Base-by-base conservation (phyloP, 2,113 vertebrate species). In the Ptilorrhoa leucosticta region DNA sequence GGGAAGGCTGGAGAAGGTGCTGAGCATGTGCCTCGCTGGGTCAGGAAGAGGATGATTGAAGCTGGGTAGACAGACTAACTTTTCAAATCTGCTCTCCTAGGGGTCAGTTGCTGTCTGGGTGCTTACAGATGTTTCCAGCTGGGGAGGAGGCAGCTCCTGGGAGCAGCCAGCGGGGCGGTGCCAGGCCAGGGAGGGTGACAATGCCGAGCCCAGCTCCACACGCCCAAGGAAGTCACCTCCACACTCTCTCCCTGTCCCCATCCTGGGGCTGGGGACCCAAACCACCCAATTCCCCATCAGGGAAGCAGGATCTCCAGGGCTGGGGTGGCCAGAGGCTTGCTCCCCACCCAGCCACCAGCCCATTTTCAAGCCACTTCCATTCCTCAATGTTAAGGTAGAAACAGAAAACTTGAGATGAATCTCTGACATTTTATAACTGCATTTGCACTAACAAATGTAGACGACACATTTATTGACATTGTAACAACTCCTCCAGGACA, bases 401-500 rank as follows among this genome's bases (percentile, higher is more conserved):
- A 90, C 40, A 71, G 78, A 94, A 85, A 65, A 47, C 51, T 90
- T 56, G 35, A 91, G 71, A 68, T 72, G 57, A 81, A 83, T 83
- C 82, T 90, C 70, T 93, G 94, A 42, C 83, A 80, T 91, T 94
- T 95, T 92, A 71, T 65, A 96, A 94, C 89, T 66, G 94, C 94
- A 70, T 95, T 94, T 93, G 50, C 70, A 65, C 96, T 95, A 93
- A 95, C 90, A 95, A 96, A 96, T 95, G 86, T 87, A 91, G 92
- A 92, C 1, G 13, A 83, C 54, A 53, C 91, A 83, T 96, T 96
- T 96, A 96, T 97, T 97, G 96, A 94, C 94, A 80, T 83, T 76
- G 84, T 95, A 96, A 96, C 96, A 93, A 96, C 94, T 97, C 96
- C 96, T 96, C 78, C 89, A 97, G 96, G 95, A 97, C 90, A 97